These are phyloP conservation scores for Acrocephalus scirpaceus DNA, from an alignment of 2,797 vertebrate species.

Conservation along the genomic window DNA sequence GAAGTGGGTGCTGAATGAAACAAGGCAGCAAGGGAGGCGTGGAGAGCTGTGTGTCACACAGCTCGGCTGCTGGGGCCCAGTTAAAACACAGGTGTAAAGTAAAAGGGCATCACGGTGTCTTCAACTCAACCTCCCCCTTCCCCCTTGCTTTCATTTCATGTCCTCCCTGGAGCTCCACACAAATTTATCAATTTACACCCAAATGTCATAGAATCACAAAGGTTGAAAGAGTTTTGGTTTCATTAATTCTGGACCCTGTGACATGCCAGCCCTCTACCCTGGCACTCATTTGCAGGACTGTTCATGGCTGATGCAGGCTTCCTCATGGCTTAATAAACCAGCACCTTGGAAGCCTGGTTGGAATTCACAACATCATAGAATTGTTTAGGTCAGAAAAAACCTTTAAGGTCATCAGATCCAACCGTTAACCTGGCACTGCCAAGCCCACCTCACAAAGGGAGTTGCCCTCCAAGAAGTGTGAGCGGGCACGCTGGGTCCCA, in stretches of 20 bases:
- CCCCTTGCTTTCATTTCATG: not conserved
- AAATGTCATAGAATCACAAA: not conserved
- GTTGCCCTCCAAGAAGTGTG: not conserved
- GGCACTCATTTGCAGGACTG: not conserved
- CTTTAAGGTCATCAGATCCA: not conserved
- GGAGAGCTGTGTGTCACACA: not conserved
- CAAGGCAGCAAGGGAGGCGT: not conserved
- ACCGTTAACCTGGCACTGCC: not conserved
- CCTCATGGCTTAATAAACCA: slow-evolving; percentile 18
- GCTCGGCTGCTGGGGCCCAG: not conserved
- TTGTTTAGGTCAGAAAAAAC: not conserved
- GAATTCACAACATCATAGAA: not conserved
- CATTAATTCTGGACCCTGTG: not conserved
- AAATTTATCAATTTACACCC: not conserved
- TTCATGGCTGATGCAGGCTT: not conserved
- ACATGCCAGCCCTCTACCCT: not conserved
- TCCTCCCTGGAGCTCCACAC: not conserved
- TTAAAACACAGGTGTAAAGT: not conserved
- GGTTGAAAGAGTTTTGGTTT: not conserved
- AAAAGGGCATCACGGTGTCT: not conserved
- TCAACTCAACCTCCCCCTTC: not conserved
- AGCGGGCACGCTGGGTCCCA: accelerated
- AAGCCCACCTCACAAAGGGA: not conserved
- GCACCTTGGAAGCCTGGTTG: slow-evolving; percentile 1
- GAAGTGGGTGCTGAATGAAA: not conserved